phyloP scores from a whole-genome alignment of 2,888 invertebrate genomes.

The Amiota minor region DNA sequence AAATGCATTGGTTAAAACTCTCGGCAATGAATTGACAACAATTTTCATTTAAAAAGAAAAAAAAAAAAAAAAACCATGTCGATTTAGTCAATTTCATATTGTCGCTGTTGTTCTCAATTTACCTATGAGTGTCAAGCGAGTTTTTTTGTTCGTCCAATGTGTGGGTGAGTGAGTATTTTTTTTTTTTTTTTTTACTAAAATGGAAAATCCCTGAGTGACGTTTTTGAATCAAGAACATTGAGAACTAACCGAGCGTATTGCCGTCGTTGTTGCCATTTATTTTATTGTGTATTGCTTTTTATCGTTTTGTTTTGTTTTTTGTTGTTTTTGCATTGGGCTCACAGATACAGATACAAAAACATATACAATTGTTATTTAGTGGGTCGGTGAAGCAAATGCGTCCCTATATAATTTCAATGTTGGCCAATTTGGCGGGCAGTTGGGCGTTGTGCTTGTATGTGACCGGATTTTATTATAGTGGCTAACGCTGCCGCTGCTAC shows the following conservation, averaged over 20 bases:
- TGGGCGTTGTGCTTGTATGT: slow-evolving; percentile 2
- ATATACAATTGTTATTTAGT: neutral
- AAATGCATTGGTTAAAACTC: slow-evolving; percentile 33
- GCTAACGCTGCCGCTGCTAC: no score
- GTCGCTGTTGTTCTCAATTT: slow-evolving; percentile 14
- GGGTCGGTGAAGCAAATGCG: neutral
- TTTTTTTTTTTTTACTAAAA: slow-evolving; percentile 30
- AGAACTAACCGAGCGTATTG: slow-evolving; percentile 32
- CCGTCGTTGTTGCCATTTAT: slow-evolving; percentile 34
- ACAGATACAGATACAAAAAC: no score
- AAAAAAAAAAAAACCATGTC: neutral
- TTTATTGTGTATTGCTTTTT: slow-evolving; percentile 31
- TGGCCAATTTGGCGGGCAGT: slow-evolving; percentile 13
- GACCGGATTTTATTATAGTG: neutral
- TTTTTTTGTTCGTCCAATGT: slow-evolving; percentile 41
- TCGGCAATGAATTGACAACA: slow-evolving; percentile 33
- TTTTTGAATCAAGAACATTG: slow-evolving; percentile 19
- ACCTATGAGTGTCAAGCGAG: slow-evolving; percentile 35
- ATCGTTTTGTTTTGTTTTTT: slow-evolving; percentile 34
- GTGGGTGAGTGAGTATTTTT: neutral
- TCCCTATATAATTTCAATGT: neutral
- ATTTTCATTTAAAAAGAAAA: slow-evolving; percentile 14
- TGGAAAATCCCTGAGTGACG: slow-evolving; percentile 32
- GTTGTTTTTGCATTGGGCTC: slow-evolving; percentile 26
- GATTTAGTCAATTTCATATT: slow-evolving; percentile 3